Base-by-base conservation (phyloP, 2,888 invertebrate genomes). In the Apamea sordens region DNA sequence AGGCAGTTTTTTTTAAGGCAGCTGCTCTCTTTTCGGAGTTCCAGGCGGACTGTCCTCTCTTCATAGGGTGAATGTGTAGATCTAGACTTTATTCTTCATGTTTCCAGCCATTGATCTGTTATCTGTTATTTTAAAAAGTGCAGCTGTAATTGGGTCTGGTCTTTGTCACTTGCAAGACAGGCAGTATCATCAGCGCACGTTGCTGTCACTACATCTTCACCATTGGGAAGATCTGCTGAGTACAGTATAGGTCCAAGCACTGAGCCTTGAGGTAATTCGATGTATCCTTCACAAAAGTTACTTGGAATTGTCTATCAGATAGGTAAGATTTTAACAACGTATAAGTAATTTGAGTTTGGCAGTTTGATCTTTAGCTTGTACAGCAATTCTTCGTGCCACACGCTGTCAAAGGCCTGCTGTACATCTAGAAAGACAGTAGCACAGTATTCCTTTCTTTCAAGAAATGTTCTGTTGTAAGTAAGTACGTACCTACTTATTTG, bases 161-260 rank as follows among this genome's bases (percentile, higher is more conserved):
- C 13, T 65, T 44, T 44, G 2, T 44, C 11, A 21, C n/a, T 44
- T n/a, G 44, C 68, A 68, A n/a, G 10, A 44, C 18, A n/a, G 18
- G 6, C 44, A 28, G 18, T 68, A 47, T 44, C 44, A 44, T 21
- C 28, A 28, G 44, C 11, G 10, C 28, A 68, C 7, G 44, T 44
- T 47, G 6, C n/a, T 68, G n/a, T 41, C 7, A 41, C 7, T 68
- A 24, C 7, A 36, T 65, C 4, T 65, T 36, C 65, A 24, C 36
- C 28, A 68, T 28, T 44, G n/a, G n/a, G 44, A n/a, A 28, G 18
- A 10, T n/a, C 5, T 67, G 18, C 18, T n/a, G 18, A n/a, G 10
- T n/a, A 44, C n/a, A 67, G n/a, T 67, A 67, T 67, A 67, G 67
- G 18, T 44, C 41, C 67, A 67, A 67, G 6, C n/a, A n/a, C 10